phyloP scores from a whole-genome alignment of 2,888 invertebrate genomes.

The Phaedon cochleariae region DNA sequence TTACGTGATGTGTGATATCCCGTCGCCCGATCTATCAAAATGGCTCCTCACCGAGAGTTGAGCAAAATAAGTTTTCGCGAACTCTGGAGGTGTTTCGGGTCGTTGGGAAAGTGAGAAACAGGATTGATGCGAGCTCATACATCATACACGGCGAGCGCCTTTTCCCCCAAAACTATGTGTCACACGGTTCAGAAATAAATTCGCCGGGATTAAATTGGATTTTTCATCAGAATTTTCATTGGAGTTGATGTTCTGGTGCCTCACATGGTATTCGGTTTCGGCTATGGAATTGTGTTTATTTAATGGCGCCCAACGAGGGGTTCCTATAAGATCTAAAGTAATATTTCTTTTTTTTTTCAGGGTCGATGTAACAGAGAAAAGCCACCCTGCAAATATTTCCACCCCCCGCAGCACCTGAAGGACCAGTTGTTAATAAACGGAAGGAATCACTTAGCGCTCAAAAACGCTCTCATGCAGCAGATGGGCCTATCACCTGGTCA shows the following conservation, averaged over 20 bases:
- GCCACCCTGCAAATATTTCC: slow-evolving; percentile 99
- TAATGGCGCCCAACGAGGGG: neutral
- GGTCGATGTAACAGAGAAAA: slow-evolving; percentile 99
- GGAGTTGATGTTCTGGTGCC: slow-evolving; percentile 18
- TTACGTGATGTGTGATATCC: slow-evolving; percentile 27
- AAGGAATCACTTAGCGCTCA: slow-evolving; percentile 98
- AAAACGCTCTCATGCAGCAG: slow-evolving; percentile 97
- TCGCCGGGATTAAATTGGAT: slow-evolving; percentile 29
- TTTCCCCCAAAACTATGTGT: slow-evolving; percentile 27
- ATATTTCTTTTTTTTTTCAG: slow-evolving; percentile 65
- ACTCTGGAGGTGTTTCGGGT: slow-evolving; percentile 38
- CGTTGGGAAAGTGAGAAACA: slow-evolving; percentile 38
- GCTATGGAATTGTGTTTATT: neutral
- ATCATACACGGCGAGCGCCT: slow-evolving; percentile 38
- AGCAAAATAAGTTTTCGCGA: slow-evolving; percentile 36
- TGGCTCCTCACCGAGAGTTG: slow-evolving; percentile 29
- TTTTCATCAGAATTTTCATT: slow-evolving; percentile 31
- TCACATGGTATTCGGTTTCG: neutral
- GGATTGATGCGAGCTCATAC: slow-evolving; percentile 43
- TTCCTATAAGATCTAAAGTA: too few relatives aligned
- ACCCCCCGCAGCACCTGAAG: slow-evolving; percentile 99
- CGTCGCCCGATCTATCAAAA: slow-evolving; percentile 34
- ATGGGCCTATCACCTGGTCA: slow-evolving; percentile 94
- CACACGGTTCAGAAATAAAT: slow-evolving; percentile 28
- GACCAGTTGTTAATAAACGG: slow-evolving; percentile 99